phyloP scores from a whole-genome alignment of 2,113 vertebrate species.

The Callorhinus ursinus region DNA sequence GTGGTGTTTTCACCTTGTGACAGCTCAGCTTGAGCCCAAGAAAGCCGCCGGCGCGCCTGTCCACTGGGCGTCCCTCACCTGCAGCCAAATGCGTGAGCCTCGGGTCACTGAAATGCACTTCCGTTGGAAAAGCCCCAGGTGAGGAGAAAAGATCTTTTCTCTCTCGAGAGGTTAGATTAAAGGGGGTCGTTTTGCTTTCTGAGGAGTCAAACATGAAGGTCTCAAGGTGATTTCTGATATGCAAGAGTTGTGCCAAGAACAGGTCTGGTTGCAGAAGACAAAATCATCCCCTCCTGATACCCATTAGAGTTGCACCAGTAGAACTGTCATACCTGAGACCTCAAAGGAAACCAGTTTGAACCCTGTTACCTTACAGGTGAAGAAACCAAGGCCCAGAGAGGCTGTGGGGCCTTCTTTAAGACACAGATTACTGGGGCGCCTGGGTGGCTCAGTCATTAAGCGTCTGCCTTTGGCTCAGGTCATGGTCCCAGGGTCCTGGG shows the following conservation, averaged over 20 bases:
- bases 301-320: rapidly evolving
- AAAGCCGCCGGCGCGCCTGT: rapidly evolving
- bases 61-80: neutral
- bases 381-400: neutral
- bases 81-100: neutral
- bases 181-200: neutral
- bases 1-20: neutral
- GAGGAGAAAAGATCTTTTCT: neutral
- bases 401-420: too few relatives aligned
- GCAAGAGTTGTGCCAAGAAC: too few relatives aligned
- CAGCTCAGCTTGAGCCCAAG: neutral
- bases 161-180: neutral
- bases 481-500: too few relatives aligned
- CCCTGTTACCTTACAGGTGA: neutral
- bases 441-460: too few relatives aligned
- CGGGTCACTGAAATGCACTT: neutral
- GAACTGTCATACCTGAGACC: neutral
- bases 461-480: too few relatives aligned
- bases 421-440: rapidly evolving
- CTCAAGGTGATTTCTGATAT: neutral
- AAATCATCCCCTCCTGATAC: neutral
- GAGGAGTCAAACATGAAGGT: neutral
- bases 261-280: too few relatives aligned
- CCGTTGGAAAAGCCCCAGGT: neutral
- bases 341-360: neutral